phyloP scores from a whole-genome alignment of 2,888 invertebrate species.

The Platycnemis pennipes region DNA sequence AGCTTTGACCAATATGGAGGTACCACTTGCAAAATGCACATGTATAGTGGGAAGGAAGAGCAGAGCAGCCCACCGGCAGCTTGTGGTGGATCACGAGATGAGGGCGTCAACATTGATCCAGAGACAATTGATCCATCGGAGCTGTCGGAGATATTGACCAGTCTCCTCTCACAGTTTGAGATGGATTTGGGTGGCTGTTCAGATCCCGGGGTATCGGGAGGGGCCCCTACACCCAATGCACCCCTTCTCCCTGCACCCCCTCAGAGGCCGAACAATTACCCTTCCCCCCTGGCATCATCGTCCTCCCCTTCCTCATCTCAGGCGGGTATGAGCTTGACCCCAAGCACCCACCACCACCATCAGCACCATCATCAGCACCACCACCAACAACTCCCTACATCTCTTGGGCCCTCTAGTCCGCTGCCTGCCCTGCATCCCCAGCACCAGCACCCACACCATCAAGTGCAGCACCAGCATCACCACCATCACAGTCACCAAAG shows the following conservation, averaged over 20 bases:
- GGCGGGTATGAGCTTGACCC: neutral
- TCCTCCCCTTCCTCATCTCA: neutral
- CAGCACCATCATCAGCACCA: neutral
- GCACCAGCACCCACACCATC: constrained; percentile 48
- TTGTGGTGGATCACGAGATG: constrained; percentile 52
- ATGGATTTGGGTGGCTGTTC: constrained; percentile 70
- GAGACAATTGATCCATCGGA: constrained; percentile 74
- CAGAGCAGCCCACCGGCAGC: constrained; percentile 53
- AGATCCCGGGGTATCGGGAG: constrained; percentile 36
- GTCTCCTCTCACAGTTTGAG: constrained; percentile 75
- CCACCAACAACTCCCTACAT: neutral
- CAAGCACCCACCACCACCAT: neutral
- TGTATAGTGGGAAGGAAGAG: constrained; percentile 47
- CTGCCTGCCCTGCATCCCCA: constrained; percentile 60
- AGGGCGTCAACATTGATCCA: constrained; percentile 72
- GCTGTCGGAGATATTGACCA: constrained; percentile 75
- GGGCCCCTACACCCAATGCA: constrained; percentile 30
- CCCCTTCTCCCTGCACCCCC: constrained; percentile 23
- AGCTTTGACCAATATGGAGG: constrained; percentile 44
- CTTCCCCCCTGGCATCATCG: neutral
- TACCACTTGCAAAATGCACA: constrained; percentile 25
- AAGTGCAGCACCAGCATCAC: constrained; percentile 35
- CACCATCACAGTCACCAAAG: constrained; percentile 46
- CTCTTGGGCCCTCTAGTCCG: constrained; percentile 53
- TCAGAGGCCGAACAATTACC: neutral